Evolutionary conservation across 1,140 invertebrate species (phyloP), one percentile per base, ranked within the genome.

Genomic region (Drosophila trapezifrons): DNA sequence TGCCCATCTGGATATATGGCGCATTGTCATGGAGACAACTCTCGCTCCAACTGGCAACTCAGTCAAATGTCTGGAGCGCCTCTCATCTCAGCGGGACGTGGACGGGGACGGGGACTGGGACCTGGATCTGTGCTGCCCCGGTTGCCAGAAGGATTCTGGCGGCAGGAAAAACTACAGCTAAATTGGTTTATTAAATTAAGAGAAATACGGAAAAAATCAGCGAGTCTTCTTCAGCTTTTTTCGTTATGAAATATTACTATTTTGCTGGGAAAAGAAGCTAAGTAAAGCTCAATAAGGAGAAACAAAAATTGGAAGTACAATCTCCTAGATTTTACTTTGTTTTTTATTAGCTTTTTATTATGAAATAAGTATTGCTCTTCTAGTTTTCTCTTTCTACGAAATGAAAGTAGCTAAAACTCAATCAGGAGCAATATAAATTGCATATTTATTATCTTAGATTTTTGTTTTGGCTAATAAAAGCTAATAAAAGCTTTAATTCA

Each of bases 21-120:
- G 40, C 38, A 75, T 54, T 59, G 72, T 51, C 72, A 66, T 66
- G 62, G 72, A 57, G 73, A 76, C 73, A 76, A 52, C 60, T 67
- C 54, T 52, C 72, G 69, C 66, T 72, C 69, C 66, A 42, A 58
- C 66, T 71, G 35, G 66, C 69, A 71, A 72, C 69, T 71, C 69
- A 71, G 66, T 70, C 73, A 76, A 57, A 75, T 57, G 59, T 76
- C 54, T 76, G 73, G 22, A 45, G 45, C 59, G 54, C 15, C 56
- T 45, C 57, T 73, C 29, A 37, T 55, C 49, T 38, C 27, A 13
- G 49, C 12, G 17, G 51, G 51, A 37, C 17, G 18, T 10, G 29
- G 29, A 54, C 0, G 8, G 4, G 8, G 18, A 5, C 0, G 17
- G 17, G 17, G 22, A 22, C 22, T 22, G 4, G 27, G 49, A 6